A percentile compares a stretch with the other conserved stretches of the same genome.
These are phyloP conservation scores for Myrmecophaga tridactyla DNA, from an alignment of 2,113 vertebrate species.

Conservation along the genomic window DNA sequence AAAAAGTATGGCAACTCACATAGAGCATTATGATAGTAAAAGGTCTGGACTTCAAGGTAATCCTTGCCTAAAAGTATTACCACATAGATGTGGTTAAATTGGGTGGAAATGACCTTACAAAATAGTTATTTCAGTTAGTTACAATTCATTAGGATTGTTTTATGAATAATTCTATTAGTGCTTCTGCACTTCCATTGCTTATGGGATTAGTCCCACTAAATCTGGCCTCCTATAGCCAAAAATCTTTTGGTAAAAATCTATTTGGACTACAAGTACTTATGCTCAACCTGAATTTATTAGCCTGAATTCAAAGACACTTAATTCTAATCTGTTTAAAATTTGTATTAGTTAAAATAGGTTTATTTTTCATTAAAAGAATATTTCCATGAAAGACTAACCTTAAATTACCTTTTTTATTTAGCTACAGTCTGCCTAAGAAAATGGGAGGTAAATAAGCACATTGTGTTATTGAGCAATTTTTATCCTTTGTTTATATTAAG, in stretches of 20 bases:
- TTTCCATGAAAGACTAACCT: constrained; percentile 68
- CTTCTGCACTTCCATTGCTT: constrained; percentile 7
- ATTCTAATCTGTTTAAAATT: constrained; percentile 67
- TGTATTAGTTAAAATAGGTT: constrained; percentile 62
- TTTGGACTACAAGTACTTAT: constrained; percentile 47
- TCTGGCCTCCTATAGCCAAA: neutral
- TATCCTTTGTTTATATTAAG: constrained; percentile 80
- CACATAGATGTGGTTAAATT: constrained; percentile 44
- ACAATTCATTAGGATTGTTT: constrained; percentile 62
- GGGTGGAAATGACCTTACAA: constrained; percentile 45
- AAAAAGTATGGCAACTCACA: neutral
- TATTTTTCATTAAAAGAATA: constrained; percentile 68
- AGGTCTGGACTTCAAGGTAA: constrained; percentile 51
- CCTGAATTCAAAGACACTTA: constrained; percentile 67
- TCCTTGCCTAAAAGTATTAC: constrained; percentile 1
- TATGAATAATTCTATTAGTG: constrained; percentile 48
- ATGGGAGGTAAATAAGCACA: constrained; percentile 70
- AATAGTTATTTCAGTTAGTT: constrained; percentile 62
- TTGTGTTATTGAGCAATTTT: constrained; percentile 75
- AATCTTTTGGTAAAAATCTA: constrained; percentile 49
- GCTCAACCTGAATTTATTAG: constrained; percentile 45
- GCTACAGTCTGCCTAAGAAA: constrained; percentile 59
- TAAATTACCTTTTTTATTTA: constrained; percentile 73
- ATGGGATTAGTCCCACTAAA: constrained; percentile 6
- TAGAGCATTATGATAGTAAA: constrained; percentile 5